These are phyloP conservation scores for Benthosema pterotum DNA, from an alignment of 2,797 vertebrate species.

Conservation along the genomic window DNA sequence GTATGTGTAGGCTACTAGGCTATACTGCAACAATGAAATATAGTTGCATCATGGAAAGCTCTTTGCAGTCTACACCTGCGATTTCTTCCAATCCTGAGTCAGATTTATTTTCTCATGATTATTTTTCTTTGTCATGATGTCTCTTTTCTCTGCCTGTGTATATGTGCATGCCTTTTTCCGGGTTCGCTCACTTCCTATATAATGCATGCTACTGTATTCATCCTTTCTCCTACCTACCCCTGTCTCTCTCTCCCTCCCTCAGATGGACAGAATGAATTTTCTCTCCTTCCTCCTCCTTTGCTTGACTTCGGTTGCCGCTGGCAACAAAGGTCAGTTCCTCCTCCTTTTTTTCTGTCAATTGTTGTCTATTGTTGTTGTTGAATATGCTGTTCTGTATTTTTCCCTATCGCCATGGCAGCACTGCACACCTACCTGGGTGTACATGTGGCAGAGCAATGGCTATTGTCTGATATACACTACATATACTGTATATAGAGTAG, in stretches of 20 bases:
- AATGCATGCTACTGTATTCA: conserved; percentile 76
- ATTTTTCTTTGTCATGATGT: conserved; percentile 29
- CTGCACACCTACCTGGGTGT: conserved; percentile 13
- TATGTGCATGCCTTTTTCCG: conserved; percentile 39
- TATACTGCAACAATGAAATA: conserved; percentile 3
- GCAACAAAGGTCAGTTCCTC: conserved; percentile 87
- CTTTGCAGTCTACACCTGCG: not conserved
- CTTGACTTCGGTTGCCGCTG: conserved; percentile 82
- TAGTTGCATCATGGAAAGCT: conserved; percentile 10
- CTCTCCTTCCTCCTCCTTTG: conserved; percentile 84
- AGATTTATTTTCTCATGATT: conserved; percentile 28
- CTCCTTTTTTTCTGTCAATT: conserved; percentile 69
- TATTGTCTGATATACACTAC: conserved; percentile 13
- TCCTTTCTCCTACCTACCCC: conserved; percentile 55
- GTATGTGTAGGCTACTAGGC: too few relatives aligned
- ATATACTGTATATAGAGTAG: conserved; percentile 2
- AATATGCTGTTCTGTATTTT: conserved; percentile 41
- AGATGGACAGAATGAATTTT: conserved; percentile 87
- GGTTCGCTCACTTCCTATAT: conserved; percentile 68
- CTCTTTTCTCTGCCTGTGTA: conserved; percentile 45
- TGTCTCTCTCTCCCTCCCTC: conserved; percentile 64
- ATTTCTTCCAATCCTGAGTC: conserved; percentile 42
- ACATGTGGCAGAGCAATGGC: conserved; percentile 17
- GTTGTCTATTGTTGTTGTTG: conserved; percentile 61
- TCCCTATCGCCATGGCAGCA: conserved; percentile 37